Evolutionary conservation across 2,797 vertebrate genomes (phyloP), one percentile per base, ranked within the genome.

Genomic region (Steatocranus sp.): DNA sequence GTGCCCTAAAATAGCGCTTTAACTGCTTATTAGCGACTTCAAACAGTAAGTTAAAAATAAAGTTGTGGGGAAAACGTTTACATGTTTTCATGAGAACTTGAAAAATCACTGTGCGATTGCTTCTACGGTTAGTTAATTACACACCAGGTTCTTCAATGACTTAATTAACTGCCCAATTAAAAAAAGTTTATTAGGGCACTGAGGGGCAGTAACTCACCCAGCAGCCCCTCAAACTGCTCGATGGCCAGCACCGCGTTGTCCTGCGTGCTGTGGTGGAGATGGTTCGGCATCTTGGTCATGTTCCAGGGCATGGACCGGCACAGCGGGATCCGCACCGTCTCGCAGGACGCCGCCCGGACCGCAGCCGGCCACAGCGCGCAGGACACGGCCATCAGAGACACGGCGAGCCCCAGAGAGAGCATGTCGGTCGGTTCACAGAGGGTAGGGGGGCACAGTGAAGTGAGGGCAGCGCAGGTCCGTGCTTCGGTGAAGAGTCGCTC

Each of bases 201-300:
- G 41, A 70, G 41, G 41, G 5, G 5, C 11, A 18, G 5, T 25
- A 11, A 91, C 94, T 95, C 88, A 95, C 94, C 94, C 94, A 99
- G 94, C 79, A 99, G 95, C 61, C 97, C 98, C 79, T 99, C 98
- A 85, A 98, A 99, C 96, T 99, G 98, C 95, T 99, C 98, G 88
- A 99, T 99, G 89, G 98, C 98, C 94, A 99, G 96, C 86, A 99
- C 96, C 51, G 98, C 98, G 96, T 99, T 99, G 88, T 97, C 98
- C 96, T 99, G 98, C 73, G 98, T 99, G 96, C 98, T 99, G 97
- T 99, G 98, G 95, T 99, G 98, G 91, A 99, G 97, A 93, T 99
- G 98, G 96, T 99, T 99, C 73, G 98, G 98, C 98, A 99, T 99
- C 94, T 98, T 99, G 89, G 98, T 99, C 97, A 99, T 97, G 97